phyloP scores from a whole-genome alignment of 2,888 invertebrate species.

The Hanleya hanleyi region DNA sequence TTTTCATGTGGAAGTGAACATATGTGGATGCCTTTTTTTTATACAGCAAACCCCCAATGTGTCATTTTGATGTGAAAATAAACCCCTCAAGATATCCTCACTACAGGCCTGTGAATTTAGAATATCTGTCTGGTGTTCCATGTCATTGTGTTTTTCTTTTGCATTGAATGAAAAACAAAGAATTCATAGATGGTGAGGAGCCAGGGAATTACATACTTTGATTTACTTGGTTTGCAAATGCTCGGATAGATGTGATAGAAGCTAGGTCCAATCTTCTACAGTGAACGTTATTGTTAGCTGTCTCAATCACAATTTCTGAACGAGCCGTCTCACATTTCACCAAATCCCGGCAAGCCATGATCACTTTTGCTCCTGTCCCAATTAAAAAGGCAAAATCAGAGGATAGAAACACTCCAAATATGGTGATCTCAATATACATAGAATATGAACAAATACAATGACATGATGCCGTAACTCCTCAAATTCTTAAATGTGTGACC shows the following conservation, averaged over 20 bases:
- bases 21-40: too few species aligned
- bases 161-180: too few species aligned
- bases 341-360: constrained; percentile 89
- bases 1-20: too few species aligned
- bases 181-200: too few species aligned
- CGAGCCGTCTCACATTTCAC: constrained; percentile 81
- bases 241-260: constrained; percentile 77
- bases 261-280: constrained; percentile 74
- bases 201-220: constrained; percentile 74
- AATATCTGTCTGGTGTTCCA: too few species aligned
- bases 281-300: constrained; percentile 75
- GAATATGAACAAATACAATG: neutral
- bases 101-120: too few species aligned
- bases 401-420: neutral
- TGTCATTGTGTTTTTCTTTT: too few species aligned
- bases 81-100: too few species aligned
- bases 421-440: neutral
- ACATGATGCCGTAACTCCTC: neutral
- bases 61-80: too few species aligned
- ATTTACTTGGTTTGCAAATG: constrained; percentile 88
- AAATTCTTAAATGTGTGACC: too few species aligned
- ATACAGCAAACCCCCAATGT: too few species aligned
- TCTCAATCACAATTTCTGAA: constrained; percentile 58
- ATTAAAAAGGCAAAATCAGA: constrained; percentile 6
- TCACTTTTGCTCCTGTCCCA: constrained; percentile 81